Percentiles rank a stretch among this genome's conserved stretches.
These are phyloP conservation scores for Gymnorhina tibicen DNA, from an alignment of 2,113 vertebrate species.

Conservation along the genomic window DNA sequence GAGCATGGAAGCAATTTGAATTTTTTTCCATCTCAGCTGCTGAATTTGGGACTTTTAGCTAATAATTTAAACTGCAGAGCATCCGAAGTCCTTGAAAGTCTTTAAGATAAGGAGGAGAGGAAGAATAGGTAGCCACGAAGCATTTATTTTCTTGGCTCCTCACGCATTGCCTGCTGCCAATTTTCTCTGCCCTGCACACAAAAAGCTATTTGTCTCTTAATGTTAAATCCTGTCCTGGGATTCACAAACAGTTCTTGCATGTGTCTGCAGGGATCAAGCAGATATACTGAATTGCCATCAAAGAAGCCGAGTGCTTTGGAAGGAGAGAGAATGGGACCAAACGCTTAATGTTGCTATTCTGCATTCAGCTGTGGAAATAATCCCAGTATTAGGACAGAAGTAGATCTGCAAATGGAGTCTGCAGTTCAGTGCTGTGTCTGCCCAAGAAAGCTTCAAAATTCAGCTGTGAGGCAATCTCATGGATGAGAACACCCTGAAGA, in stretches of 20 bases:
- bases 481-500: not conserved
- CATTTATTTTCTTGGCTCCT: constrained; percentile 9
- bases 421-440: not conserved
- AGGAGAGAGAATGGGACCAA: not conserved
- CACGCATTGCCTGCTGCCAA: not conserved
- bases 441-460: not conserved
- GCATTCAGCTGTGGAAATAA: not conserved
- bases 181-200: not conserved
- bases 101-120: not conserved
- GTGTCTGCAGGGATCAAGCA: not conserved
- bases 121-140: constrained; percentile 5
- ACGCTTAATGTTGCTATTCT: not conserved
- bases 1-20: not conserved
- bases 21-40: not conserved
- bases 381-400: not conserved
- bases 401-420: not conserved
- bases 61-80: not conserved
- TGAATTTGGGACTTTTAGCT: not conserved
- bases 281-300: not conserved
- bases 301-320: not conserved
- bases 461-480: not conserved
- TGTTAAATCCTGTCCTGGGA: not conserved
- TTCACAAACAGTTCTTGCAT: not conserved
- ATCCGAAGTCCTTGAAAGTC: not conserved
- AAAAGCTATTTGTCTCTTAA: not conserved